Base-by-base conservation (phyloP, 2,113 vertebrate species). In the Isurus oxyrinchus region DNA sequence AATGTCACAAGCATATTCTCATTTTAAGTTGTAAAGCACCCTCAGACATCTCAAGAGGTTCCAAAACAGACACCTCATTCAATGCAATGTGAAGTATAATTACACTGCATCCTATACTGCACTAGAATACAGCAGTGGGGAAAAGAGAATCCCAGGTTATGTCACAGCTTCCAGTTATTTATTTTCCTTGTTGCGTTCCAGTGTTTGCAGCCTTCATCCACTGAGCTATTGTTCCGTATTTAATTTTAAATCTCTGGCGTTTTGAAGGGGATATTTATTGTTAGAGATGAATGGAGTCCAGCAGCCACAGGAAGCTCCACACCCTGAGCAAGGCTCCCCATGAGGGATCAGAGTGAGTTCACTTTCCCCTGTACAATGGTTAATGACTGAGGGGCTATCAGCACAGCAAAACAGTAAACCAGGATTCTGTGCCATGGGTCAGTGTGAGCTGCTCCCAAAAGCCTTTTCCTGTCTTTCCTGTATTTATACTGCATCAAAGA, bases 211-310 rank as follows among this genome's bases (percentile, higher is more conserved):
- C 25, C 31, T 91, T 57, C 31, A 91, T 59, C 49, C 88, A 91
- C 14, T 35, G 25, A 27, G 25, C 55, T 91, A 59, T 59, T 91
- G 55, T 61, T 35, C 7, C 5, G 55, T 14, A 53, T 91, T 59
- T 91, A 57, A 59, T 59, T 61, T n/a, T 61, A 57, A 19, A 59
- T 35, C 11, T 35, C 88, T 35, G 13, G 57, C 23, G 14, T 59
- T 91, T 59, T 35, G 31, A 59, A 59, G 57, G 88, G 88, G 88
- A 91, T 91, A 61, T 91, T 84, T 59, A 91, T 19, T 91, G 88
- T 91, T 6, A 27, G 5, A 44, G 88, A 91, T 59, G 88, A 91
- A 59, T 91, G 55, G 27, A 13, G 3, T 55, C 57, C 14, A n/a
- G 55, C 53, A 91, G 31, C 55, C 57, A 35, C 88, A 91, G 88